Base-by-base conservation (phyloP, 2,113 vertebrate genomes). In the Probosciger aterrimus region DNA sequence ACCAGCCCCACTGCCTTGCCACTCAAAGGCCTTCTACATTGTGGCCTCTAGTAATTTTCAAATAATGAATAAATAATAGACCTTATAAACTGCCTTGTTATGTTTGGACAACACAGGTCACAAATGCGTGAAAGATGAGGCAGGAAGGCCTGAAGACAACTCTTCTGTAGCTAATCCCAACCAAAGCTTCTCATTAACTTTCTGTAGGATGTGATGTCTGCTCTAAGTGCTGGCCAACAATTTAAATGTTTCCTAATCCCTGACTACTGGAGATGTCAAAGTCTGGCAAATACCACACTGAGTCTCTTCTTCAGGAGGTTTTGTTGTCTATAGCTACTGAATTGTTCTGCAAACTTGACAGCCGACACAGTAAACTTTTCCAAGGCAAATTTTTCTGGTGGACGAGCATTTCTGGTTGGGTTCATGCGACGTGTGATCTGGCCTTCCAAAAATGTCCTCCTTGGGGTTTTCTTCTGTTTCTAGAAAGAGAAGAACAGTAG, bases 361-460 rank as follows among this genome's bases (percentile, higher is more conserved):
- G 98, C 97, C 0, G 98, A 98, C 62, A 97, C 33, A 8, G 98
- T 95, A 47, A 98, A 98, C 35, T 98, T 98, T 94, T 99, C 99
- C 69, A 99, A 96, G 4, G 97, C 99, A 95, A 99, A 99, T 62
- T 99, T 99, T 96, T 99, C 99, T 0, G 98, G 99, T 11, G 99
- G 99, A 44, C 99, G 98, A 11, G 99, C 99, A 14, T 98, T 99
- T 41, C 99, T 98, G 14, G 98, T 97, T 3, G 99, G 99, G 96
- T 99, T 99, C 53, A 95, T 96, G 62, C 99, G 98, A 65, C 99
- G 98, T 11, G 98, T 80, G 62, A 98, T 95, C 69, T 98, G 97
- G 18, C 96, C 96, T 94, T 98, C 98, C 6, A 98, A 97, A 95
- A 97, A 98, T 9, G 97, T 97, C 57, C 98, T 98, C 74, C 98